A percentile compares a stretch with the other conserved stretches of the same genome.
Conservation (phyloP, 2,113 vertebrate species). For the Paralichthys olivaceus region DNA sequence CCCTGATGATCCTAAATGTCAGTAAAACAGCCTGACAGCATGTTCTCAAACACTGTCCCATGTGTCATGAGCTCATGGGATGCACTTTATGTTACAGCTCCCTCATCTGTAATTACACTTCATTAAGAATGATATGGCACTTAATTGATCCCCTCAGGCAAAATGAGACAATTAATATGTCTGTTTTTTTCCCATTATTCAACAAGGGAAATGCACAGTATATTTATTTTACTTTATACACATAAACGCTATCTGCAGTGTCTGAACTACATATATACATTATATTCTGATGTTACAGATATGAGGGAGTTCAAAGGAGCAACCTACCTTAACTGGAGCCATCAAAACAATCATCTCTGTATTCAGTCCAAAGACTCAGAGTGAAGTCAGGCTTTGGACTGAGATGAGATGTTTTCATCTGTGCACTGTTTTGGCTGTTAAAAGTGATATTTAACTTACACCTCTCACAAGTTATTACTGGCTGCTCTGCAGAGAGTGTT, state of each 20-base stretch:
- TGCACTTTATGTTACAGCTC: slow-evolving; percentile 8
- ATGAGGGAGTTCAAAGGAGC: neutral
- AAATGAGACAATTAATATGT: no score
- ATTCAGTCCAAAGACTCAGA: neutral
- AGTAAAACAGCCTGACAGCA: slow-evolving; percentile 21
- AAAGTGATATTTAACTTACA: neutral
- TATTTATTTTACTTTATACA: neutral
- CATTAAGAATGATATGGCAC: neutral
- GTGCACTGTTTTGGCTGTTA: neutral
- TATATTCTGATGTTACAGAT: neutral
- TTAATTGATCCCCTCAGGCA: neutral
- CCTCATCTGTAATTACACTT: slow-evolving; percentile 15
- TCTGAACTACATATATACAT: neutral
- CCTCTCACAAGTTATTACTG: neutral
- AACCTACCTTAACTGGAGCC: no score
- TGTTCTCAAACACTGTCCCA: slow-evolving; percentile 21
- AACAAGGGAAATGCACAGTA: no score
- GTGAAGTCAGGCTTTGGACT: neutral
- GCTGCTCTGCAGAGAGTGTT: neutral
- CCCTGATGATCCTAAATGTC: neutral
- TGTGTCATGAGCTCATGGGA: neutral
- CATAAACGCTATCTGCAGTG: neutral
- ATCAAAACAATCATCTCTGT: no score
- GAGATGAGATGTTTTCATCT: slow-evolving; percentile 3
- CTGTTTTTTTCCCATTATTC: no score